Conservation (phyloP, 2,888 invertebrate genomes). For the Ophion slaviceki region DNA sequence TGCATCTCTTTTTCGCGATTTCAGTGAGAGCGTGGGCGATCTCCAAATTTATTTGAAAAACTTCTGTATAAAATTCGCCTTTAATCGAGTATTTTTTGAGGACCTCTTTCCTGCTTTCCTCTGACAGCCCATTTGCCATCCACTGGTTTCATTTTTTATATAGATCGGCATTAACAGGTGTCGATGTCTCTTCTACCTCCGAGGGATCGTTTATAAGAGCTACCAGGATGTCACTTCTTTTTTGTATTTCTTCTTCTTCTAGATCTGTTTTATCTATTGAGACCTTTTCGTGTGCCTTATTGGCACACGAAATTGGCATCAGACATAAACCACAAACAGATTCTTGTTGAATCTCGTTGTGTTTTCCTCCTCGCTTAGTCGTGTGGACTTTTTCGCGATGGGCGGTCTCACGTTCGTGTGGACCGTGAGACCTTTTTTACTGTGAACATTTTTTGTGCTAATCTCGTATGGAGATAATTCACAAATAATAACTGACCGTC, state of each 20-base stretch:
- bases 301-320: no score
- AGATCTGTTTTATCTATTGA: conserved; percentile 18
- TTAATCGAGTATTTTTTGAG: conserved; percentile 36
- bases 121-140: conserved; percentile 32
- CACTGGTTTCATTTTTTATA: conserved; percentile 48
- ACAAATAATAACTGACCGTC: conserved; percentile 30
- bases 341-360: conserved; percentile 43
- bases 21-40: conserved; percentile 20
- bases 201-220: conserved; percentile 31
- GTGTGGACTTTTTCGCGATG: conserved; percentile 31
- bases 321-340: conserved; percentile 25
- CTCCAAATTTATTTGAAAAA: conserved; percentile 38
- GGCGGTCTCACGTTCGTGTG: conserved; percentile 21
- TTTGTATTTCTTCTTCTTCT: conserved; percentile 4
- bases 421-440: conserved; percentile 43
- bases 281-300: conserved; percentile 22
- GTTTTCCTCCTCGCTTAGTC: conserved; percentile 34
- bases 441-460: not conserved
- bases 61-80: conserved; percentile 33
- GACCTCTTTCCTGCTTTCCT: conserved; percentile 29
- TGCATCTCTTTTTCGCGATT: conserved; percentile 38
- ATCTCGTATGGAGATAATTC: conserved; percentile 25
- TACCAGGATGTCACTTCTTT: conserved; percentile 24
- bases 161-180: conserved; percentile 35
- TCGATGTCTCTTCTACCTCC: conserved; percentile 29